Base-by-base conservation (phyloP, 2,888 invertebrate genomes). In the Lepidocyrtinus sp. region DNA sequence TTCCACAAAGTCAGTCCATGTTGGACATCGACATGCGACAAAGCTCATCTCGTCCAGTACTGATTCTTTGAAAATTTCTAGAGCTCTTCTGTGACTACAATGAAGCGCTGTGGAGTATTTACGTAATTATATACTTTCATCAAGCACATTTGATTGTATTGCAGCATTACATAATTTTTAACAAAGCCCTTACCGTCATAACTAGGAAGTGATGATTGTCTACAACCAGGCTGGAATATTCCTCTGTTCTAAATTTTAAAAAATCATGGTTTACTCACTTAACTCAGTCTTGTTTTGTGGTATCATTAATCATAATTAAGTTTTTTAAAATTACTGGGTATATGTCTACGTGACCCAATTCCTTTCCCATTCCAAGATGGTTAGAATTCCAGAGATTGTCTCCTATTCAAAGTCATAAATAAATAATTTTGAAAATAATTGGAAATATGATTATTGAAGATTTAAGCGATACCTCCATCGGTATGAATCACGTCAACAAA, bases 171-270 rank as follows among this genome's bases (percentile, higher is more conserved):
- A 59, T n/a, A n/a, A n/a, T n/a, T 21, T 19, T 9, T 46, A 63
- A 17, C 3, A 63, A n/a, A n/a, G n/a, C 27, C 15, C 22, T 65
- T 62, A 82, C 83, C 63, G 3, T 81, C 75, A 68, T 84, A 84
- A n/a, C 67, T 79, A 7, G 82, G 78, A 7, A 81, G 63, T 5
- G 59, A 24, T 1, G 75, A 50, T 12, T 68, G 81, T 17, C 76
- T 74, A 70, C 84, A 84, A 12, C 84, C 84, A 22, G 84, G 84
- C 55, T 84, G 84, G 21, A 81, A 84, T n/a, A 84, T 84, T 17
- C 84, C 84, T 36, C 71, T 45, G 17, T 82, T 82, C 64, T 78
- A 25, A 19, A 68, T n/a, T n/a, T n/a, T n/a, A n/a, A n/a, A n/a
- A n/a, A n/a, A n/a, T n/a, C n/a, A n/a, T n/a, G n/a, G n/a, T n/a